Conservation (phyloP, 2,797 vertebrate species). For the Bradypus variegatus region DNA sequence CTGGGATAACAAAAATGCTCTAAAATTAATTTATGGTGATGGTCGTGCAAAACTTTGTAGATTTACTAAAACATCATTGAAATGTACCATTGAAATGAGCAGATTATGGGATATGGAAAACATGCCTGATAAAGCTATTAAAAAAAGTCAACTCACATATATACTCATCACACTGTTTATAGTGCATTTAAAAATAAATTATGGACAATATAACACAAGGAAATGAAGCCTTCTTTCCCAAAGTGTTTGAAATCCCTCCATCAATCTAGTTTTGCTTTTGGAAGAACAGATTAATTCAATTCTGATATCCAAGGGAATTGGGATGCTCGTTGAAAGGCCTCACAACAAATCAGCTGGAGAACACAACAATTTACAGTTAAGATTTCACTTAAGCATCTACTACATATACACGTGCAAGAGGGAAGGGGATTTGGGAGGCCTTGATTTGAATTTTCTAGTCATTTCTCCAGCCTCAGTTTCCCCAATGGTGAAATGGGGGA, state of each 20-base stretch:
- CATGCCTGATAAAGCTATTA: neutral
- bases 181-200: neutral
- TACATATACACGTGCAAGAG: fast-evolving
- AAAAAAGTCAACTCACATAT: neutral
- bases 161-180: neutral
- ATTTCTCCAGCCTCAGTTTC: neutral
- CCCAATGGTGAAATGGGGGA: neutral
- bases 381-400: neutral
- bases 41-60: neutral
- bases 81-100: neutral
- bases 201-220: neutral
- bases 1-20: neutral
- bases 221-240: neutral
- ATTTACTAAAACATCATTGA: neutral
- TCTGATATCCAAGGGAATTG: neutral
- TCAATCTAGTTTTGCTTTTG: neutral
- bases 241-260: neutral
- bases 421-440: neutral
- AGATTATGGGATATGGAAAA: neutral
- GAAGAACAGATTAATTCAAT: neutral
- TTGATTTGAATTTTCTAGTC: neutral
- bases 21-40: neutral
- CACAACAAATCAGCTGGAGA: neutral
- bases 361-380: neutral
- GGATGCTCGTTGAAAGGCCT: neutral